Conservation (phyloP, 23 tunicate species). For the Ciona savignyi region DNA sequence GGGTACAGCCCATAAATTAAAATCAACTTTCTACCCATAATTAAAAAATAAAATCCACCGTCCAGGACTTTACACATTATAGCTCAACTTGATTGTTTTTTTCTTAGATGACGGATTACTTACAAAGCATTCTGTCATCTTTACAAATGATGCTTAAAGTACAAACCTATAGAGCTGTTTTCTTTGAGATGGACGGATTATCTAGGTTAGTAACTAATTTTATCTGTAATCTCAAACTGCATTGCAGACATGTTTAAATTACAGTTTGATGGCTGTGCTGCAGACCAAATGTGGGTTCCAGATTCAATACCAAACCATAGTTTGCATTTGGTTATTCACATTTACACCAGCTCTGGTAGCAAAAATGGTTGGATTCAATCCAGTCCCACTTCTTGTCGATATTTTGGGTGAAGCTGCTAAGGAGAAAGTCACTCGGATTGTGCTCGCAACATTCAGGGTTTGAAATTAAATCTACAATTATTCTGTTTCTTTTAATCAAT, state of each 20-base stretch:
- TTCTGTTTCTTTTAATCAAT: too few relatives aligned
- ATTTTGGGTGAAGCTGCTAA: conserved; percentile 81
- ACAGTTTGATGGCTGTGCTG: conserved; percentile 56
- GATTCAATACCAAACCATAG: conserved; percentile 83
- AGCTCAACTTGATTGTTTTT: background rate
- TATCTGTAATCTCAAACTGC: background rate
- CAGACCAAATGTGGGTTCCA: conserved; percentile 92
- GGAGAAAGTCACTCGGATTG: conserved; percentile 84
- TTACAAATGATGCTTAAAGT: conserved; percentile 85
- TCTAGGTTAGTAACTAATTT: conserved; percentile 33
- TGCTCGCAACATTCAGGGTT: conserved; percentile 84
- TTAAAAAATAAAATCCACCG: too few relatives aligned
- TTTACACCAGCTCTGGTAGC: conserved; percentile 58
- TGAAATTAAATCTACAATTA: too few relatives aligned
- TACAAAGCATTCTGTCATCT: conserved; percentile 76
- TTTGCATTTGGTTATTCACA: conserved; percentile 86
- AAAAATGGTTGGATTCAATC: conserved; percentile 47
- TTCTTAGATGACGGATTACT: conserved; percentile 66
- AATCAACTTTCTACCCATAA: too few relatives aligned
- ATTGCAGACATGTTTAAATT: background rate
- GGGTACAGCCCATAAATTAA: too few relatives aligned
- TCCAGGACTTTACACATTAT: too few relatives aligned
- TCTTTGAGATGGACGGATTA: conserved; percentile 80
- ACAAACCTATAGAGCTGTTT: conserved; percentile 48
- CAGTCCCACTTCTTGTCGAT: conserved; percentile 77